Evolutionary conservation across 2,797 vertebrate genomes (phyloP).

Genomic region (Paramormyrops hopkinsi): DNA sequence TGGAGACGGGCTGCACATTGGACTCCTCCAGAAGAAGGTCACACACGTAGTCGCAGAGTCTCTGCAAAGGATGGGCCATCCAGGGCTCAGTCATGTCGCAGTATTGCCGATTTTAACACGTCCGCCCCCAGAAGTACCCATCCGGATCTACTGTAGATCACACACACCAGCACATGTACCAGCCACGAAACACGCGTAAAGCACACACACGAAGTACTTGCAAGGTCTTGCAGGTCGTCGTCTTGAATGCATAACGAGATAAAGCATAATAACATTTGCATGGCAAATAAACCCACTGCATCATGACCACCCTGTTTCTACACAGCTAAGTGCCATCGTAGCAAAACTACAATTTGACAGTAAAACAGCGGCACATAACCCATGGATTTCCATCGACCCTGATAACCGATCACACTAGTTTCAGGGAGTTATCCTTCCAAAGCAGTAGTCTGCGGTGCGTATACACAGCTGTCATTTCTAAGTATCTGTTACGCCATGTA

Average conservation of each 20-base stretch:
- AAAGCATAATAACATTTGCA: not conserved
- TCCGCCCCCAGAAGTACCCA: not conserved
- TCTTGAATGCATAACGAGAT: not conserved
- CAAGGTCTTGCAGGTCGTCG: not conserved
- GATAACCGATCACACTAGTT: not conserved
- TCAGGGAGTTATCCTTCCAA: not conserved
- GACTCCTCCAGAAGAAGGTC: slow-evolving; percentile 94
- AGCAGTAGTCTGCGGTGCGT: not conserved
- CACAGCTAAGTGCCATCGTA: not conserved
- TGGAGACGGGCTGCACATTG: slow-evolving; percentile 93
- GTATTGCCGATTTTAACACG: not conserved
- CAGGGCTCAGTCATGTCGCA: not conserved
- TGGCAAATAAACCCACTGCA: not conserved
- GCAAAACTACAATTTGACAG: not conserved
- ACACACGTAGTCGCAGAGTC: slow-evolving; percentile 94
- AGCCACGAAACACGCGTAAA: not conserved
- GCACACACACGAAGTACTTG: not conserved
- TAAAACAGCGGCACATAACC: not conserved
- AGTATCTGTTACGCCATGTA: not conserved
- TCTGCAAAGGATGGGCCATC: slow-evolving; percentile 53
- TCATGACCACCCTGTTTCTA: not conserved
- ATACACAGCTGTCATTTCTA: not conserved
- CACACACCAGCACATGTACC: not conserved
- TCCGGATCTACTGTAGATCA: not conserved
- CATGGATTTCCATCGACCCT: not conserved